Evolutionary conservation across 2,113 vertebrate species (phyloP), one percentile per base, ranked within the genome.

Genomic region (Drymodes brunneopygia): DNA sequence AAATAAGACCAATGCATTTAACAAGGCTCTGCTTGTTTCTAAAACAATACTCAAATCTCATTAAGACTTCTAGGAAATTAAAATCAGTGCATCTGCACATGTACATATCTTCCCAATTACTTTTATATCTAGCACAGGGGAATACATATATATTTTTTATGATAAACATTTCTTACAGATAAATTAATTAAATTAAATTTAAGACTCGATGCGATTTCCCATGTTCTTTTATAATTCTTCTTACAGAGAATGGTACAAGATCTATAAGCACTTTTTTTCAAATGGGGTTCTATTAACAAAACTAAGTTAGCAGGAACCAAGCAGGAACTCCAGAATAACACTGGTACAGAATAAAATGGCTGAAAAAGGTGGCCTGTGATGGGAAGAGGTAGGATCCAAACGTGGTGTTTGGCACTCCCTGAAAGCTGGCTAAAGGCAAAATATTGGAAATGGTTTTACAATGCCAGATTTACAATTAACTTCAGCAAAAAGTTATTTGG

Each of bases 161-260:
- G 98, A 98, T 98, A 98, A 98, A 98, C 97, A 98, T 98, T 98
- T 98, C 97, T 98, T 98, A 98, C 97, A 98, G 98, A 98, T 98
- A 98, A 98, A 98, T 98, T 98, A 98, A 98, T 97, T 98, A 98
- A 98, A 98, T 98, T 98, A 98, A 97, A 95, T 97, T 98, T 97
- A 98, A 98, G 97, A 98, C 96, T 98, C 96, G 17, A 94, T 98
- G 98, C 91, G 67, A 98, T 98, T 98, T 97, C 96, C 97, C 97
- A 97, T 94, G 96, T 96, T 97, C 94, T 97, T 95, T 97, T 96
- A 98, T 97, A 97, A 96, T 96, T 97, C 96, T 97, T 97, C 97
- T 97, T 97, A 98, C 92, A 98, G 97, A 97, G 98, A 98, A 97
- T 90, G 97, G 97, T 97, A 98, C 97, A 97, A 97, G 94, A 91